A percentile compares a stretch with the other conserved stretches of the same genome.
These are phyloP conservation scores for Diorhabda sublineata DNA, from an alignment of 1,140 invertebrate species.

Conservation along the genomic window DNA sequence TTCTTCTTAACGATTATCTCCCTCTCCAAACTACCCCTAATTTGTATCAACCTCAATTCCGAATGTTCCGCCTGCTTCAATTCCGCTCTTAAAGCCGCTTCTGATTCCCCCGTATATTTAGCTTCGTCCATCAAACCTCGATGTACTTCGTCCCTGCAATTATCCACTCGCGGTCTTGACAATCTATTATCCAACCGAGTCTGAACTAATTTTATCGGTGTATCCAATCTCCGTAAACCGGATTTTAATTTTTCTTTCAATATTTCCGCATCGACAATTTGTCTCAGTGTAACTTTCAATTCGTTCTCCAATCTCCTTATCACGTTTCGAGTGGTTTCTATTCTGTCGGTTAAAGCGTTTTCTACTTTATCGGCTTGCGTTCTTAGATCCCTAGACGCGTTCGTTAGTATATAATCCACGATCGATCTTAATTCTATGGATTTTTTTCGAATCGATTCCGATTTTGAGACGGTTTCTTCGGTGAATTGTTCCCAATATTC, in stretches of 20 bases:
- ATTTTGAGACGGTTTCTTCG: conserved; percentile 58
- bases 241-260: conserved; percentile 60
- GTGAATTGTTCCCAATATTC: conserved; percentile 70
- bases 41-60: conserved; percentile 56
- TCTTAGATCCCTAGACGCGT: conserved; percentile 64
- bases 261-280: conserved; percentile 66
- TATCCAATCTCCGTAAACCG: conserved; percentile 61
- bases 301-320: conserved; percentile 64
- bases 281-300: conserved; percentile 57
- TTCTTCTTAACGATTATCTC: conserved; percentile 70
- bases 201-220: conserved; percentile 71
- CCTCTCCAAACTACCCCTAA: conserved; percentile 60
- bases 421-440: conserved; percentile 60
- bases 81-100: conserved; percentile 57
- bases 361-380: conserved; percentile 70
- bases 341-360: conserved; percentile 59
- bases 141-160: conserved; percentile 65
- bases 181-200: conserved; percentile 68
- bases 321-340: conserved; percentile 63
- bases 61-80: conserved; percentile 57
- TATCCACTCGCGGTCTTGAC: conserved; percentile 64
- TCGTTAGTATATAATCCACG: conserved; percentile 59
- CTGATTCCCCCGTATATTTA: conserved; percentile 61
- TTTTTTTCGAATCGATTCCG: conserved; percentile 58
- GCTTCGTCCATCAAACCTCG: conserved; percentile 71